Base-by-base conservation (phyloP, 2,113 vertebrate genomes). In the Otocyon megalotis region DNA sequence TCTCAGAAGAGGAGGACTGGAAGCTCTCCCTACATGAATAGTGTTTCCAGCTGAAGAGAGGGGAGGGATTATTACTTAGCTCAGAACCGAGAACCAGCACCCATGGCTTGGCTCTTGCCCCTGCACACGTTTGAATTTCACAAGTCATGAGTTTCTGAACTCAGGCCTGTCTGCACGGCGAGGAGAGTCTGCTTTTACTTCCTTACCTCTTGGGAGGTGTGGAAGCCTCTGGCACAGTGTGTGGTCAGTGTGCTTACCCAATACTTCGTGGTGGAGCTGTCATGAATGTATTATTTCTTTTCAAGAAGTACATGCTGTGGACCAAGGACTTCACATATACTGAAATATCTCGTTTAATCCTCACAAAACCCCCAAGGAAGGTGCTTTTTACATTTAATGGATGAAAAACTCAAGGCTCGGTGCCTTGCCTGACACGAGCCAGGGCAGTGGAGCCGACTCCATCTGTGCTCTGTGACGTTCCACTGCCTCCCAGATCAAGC, bases 261-360 rank as follows among this genome's bases (percentile, higher is more conserved):
- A 56, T n/a, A 58, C 79, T 87, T 89, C 11, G 19, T 24, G 8
- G 1, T 50, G 43, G 30, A 83, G 71, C 22, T 74, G 15, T 48
- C 60, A 79, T 22, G 63, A 22, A 80, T 43, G 43, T 86, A 50
- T 58, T 63, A 19, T 50, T 95, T 77, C 15, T 92, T 94, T 93
- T 89, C 48, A 97, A 94, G 58, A 88, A 69, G 35, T 81, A n/a
- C 62, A 94, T 74, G 58, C 82, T 35, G 53, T 62, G 62, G 76
- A 53, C 90, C 67, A 72, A 50, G 17, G 28, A 76, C 82, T 81
- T 50, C 56, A 54, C 17, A 71, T 63, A 48, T 56, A 77, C 30
- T 58, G 60, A 95, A 92, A 26, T 77, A 76, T 16, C 81, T 97
- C 28, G 67, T 63, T 91, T 84, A 76, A 35, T 92, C 30, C 35